Evolutionary conservation across 2,797 vertebrate species (phyloP), one percentile per base, ranked within the genome.

Genomic region (Prionace glauca): DNA sequence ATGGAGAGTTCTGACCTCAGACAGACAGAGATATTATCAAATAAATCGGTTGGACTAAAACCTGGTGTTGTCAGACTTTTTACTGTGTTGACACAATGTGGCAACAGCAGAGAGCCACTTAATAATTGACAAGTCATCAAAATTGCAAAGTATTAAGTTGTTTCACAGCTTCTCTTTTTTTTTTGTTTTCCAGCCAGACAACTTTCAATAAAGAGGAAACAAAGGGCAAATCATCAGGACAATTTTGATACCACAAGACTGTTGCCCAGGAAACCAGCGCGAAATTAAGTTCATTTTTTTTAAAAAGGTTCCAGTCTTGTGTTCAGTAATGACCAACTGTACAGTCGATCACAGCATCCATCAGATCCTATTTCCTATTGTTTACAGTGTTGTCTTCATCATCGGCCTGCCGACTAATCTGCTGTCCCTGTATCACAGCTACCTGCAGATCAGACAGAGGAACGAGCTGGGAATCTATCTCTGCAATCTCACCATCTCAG

Each of bases 391-490:
- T 0, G 98, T 99, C 10, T 97, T 99, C 84, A 69, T 98, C 96
- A 96, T 99, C 24, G 99, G 99, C 5, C 97, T 99, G 96, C 99
- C 99, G 0, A 97, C 98, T 96, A 99, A 99, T 96, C 97, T 98
- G 96, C 98, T 98, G 96, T 98, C 99, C 0, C 97, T 99, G 88
- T 99, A 99, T 97, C 99, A 99, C 0, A 99, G 98, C 5, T 98
- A 97, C 96, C 97, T 98, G 95, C 99, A 99, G 97, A 97, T 99
- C 96, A 98, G 97, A 96, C 98, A 98, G 96, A 98, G 97, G 96
- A 99, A 99, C 0, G 99, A 99, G 97, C 96, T 99, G 96, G 99
- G 99, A 0, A 97, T 99, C 95, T 99, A 99, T 96, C 97, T 99
- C 96, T 97, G 99, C 96, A 99, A 99, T 97, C 97, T 99, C 96